Evolutionary conservation across 2,888 invertebrate species (phyloP).

Genomic region (Liodrosophila aerea): DNA sequence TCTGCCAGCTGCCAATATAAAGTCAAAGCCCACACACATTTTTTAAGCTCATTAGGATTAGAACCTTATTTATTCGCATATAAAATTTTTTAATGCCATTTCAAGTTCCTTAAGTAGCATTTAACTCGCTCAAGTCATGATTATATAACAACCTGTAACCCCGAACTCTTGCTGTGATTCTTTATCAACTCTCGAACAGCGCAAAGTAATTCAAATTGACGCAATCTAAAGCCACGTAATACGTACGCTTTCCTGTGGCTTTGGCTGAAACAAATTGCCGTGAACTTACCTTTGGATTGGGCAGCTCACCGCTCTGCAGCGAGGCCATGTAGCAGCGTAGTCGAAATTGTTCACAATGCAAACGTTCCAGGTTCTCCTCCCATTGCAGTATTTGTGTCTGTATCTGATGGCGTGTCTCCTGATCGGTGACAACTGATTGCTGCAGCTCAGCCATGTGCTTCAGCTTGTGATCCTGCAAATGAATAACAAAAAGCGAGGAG

Average conservation of each 20-base stretch:
- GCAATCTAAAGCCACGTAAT: constrained; percentile 51
- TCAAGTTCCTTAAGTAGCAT: too few species aligned
- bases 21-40: too few species aligned
- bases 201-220: constrained; percentile 58
- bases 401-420: constrained; percentile 95
- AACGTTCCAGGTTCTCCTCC: constrained; percentile 97
- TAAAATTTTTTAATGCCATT: not conserved
- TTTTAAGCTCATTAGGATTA: too few species aligned
- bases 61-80: too few species aligned
- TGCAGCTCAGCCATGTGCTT: constrained; percentile 99
- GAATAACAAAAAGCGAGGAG: constrained; percentile 41
- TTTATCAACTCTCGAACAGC: constrained; percentile 35
- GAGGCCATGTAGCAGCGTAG: constrained; percentile 98
- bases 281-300: constrained; percentile 95
- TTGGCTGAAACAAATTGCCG: constrained; percentile 60
- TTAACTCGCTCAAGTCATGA: not conserved
- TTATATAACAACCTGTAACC: constrained; percentile 41
- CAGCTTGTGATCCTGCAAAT: constrained; percentile 95
- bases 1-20: too few species aligned
- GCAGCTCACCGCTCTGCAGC: constrained; percentile 96
- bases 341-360: constrained; percentile 98
- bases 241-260: constrained; percentile 14
- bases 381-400: constrained; percentile 96
- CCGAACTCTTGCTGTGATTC: constrained; percentile 33
- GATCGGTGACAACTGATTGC: constrained; percentile 96